These are phyloP conservation scores for Acrobeloides nanus DNA, from an alignment of 2,888 invertebrate species.

Conservation along the genomic window DNA sequence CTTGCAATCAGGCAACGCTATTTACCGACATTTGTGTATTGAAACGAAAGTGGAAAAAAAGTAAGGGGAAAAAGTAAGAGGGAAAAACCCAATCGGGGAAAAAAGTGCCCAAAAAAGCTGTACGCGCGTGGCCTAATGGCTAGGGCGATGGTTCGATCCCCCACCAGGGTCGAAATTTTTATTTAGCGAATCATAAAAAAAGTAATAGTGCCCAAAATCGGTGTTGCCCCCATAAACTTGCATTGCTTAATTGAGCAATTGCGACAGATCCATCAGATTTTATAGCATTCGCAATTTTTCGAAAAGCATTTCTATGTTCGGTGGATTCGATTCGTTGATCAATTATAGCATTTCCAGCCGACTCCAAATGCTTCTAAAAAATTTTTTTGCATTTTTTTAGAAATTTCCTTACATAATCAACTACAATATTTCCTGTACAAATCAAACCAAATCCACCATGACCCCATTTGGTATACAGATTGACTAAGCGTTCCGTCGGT, in stretches of 20 bases:
- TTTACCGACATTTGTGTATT: no score
- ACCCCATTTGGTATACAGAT: conserved; percentile 32
- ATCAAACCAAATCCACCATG: conserved; percentile 30
- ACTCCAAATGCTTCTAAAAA: conserved; percentile 28
- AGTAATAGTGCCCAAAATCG: no score
- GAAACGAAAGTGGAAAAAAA: no score
- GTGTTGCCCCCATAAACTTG: no score
- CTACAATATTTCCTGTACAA: conserved; percentile 10
- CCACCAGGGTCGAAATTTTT: background rate
- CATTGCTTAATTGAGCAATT: conserved; percentile 16
- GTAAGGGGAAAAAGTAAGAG: no score
- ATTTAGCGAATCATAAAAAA: no score
- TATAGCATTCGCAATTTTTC: conserved; percentile 12
- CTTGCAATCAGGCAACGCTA: no score
- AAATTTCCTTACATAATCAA: conserved; percentile 11
- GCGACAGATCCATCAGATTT: conserved; percentile 14
- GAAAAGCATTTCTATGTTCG: conserved; percentile 13
- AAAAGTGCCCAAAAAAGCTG: no score
- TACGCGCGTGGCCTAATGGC: no score
- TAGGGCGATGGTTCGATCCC: background rate
- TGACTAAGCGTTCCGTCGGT: conserved; percentile 27
- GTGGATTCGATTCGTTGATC: conserved; percentile 22
- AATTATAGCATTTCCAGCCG: conserved; percentile 34
- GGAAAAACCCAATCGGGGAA: no score
- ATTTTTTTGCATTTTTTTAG: background rate